Base-by-base conservation (phyloP, 2,888 invertebrate genomes). In the Laspeyria flexula region DNA sequence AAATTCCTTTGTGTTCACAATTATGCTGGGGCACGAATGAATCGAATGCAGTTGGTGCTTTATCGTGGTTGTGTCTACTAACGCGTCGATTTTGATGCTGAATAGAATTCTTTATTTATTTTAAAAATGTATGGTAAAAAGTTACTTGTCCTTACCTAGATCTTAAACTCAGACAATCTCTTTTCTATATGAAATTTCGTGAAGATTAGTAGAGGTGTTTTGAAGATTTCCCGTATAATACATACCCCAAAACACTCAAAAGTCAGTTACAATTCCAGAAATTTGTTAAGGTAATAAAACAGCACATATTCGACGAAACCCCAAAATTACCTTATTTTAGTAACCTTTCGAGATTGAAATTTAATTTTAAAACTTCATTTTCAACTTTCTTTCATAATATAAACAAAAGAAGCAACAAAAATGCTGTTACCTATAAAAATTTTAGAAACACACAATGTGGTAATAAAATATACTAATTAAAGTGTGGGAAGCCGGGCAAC, bases 381-480 rank as follows among this genome's bases (percentile, higher is more conserved):
- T 37, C 13, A 34, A 59, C 27, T 55, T 52, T 13, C 11, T 43
- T 43, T 16, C 27, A 43, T 27, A 35, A 27, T 31, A 5, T 5
- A 21, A 29, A 25, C 11, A 30, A 11, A 30, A 30, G 25, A 58
- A 38, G 49, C 54, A 46, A 51, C 54, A 66, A 64, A 61, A 53
- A 56, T 7, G 23, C n/a, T 38, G 39, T 61, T 44, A 44, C 48
- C 41, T 35, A 37, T 13, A 33, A 33, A 29, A 65, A 68, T 46
- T 51, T 60, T 43, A 40, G 43, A 16, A 31, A 40, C 4, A 27
- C n/a, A 13, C 21, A 18, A 25, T 16, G 40, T 0, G 33, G 40
- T 18, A 53, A 56, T 45, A 60, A 60, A 69, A 60, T 43, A 61
- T 43, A 54, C 45, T 71, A 71, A 71, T 71, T 65, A 60, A 63